Conservation (phyloP, 2,113 vertebrate species). For the Eleginops maclovinus region DNA sequence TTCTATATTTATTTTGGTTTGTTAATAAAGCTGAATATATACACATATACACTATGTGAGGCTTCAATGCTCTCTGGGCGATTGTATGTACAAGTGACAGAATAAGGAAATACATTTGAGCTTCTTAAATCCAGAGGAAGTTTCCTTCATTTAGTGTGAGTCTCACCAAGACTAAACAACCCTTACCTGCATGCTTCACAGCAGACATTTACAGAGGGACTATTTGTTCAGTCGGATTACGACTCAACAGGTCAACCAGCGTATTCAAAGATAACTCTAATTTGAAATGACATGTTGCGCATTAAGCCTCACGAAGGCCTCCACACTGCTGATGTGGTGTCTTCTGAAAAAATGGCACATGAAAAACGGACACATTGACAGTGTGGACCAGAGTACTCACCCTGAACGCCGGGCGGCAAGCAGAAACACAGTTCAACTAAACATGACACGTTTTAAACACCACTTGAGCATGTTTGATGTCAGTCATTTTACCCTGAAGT, state of each 20-base stretch:
- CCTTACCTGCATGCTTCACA: slow-evolving; percentile 50
- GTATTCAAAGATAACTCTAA: not conserved
- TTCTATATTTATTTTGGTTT: slow-evolving; percentile 39
- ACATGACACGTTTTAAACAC: slow-evolving; percentile 10
- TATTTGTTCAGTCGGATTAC: not conserved
- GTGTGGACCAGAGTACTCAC: slow-evolving; percentile 4
- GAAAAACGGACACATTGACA: slow-evolving; percentile 1
- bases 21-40: slow-evolving; percentile 51
- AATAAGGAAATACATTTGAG: slow-evolving; percentile 17
- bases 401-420: not conserved
- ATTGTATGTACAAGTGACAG: slow-evolving; percentile 43
- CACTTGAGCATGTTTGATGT: slow-evolving; percentile 40
- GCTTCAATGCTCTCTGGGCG: slow-evolving; percentile 24
- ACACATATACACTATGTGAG: slow-evolving; percentile 50
- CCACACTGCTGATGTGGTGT: not conserved
- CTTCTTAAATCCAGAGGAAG: slow-evolving; percentile 69
- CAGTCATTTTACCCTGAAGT: slow-evolving; percentile 58
- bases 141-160: slow-evolving; percentile 76
- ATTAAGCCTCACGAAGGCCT: not conserved
- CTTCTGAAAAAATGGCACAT: slow-evolving; percentile 8
- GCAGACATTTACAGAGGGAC: not conserved
- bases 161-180: slow-evolving; percentile 48
- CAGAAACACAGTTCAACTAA: not conserved
- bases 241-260: not conserved
- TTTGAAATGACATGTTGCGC: slow-evolving; percentile 26